Evolutionary conservation across 2,797 vertebrate species (phyloP).

Genomic region (Ctenochaetus hawaiiensis): DNA sequence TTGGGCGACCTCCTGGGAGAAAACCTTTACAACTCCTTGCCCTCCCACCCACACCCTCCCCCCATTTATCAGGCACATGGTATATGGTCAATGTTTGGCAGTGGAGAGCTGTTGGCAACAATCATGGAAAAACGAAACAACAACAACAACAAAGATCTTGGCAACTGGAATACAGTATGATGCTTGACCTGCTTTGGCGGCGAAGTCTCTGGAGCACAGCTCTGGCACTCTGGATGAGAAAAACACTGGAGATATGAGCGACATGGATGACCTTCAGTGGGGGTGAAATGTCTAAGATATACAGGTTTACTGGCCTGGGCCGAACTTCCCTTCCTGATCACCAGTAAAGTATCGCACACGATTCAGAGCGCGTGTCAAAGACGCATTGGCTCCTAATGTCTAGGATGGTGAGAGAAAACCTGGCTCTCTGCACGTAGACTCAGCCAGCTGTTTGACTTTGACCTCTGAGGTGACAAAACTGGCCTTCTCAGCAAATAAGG

Average conservation of each 20-base stretch:
- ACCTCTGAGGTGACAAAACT: conserved; percentile 56
- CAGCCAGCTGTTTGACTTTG: conserved; percentile 34
- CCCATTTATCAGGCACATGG: conserved; percentile 79
- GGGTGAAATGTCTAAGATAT: conserved; percentile 19
- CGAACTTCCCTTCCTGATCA: conserved; percentile 37
- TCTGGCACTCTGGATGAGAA: conserved; percentile 60
- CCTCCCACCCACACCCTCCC: not conserved
- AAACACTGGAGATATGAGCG: conserved; percentile 45
- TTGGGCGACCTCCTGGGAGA: conserved; percentile 49
- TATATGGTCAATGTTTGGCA: conserved; percentile 83
- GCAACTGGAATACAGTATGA: conserved; percentile 69
- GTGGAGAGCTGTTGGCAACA: conserved; percentile 85
- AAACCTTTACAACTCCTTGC: conserved; percentile 30
- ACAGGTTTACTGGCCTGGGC: conserved; percentile 28
- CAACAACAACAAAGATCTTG: conserved; percentile 61
- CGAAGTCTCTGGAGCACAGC: conserved; percentile 53
- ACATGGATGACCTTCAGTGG: conserved; percentile 20
- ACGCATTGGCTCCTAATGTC: conserved; percentile 31
- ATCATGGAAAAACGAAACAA: conserved; percentile 58
- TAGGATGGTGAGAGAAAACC: conserved; percentile 18
- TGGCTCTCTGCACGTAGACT: conserved; percentile 4
- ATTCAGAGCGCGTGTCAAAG: conserved; percentile 16
- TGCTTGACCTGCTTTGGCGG: conserved; percentile 39
- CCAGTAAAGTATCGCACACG: conserved; percentile 19
- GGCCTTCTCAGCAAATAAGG: conserved; percentile 51